Base-by-base conservation (phyloP, 1,140 invertebrate genomes). In the Solen grandis region DNA sequence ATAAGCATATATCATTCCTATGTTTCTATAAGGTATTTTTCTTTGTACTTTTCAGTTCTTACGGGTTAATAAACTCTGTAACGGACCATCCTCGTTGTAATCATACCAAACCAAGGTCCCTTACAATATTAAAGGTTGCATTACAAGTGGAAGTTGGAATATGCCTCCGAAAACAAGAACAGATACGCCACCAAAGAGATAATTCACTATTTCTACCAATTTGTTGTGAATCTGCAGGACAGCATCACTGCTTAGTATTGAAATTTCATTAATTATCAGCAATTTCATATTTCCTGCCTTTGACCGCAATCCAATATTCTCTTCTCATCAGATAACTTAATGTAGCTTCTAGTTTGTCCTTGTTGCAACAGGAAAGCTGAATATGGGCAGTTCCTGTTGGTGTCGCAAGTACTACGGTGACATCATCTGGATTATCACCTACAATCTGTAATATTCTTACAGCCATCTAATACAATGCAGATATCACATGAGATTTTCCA, bases 401-500 rank as follows among this genome's bases (percentile, higher is more conserved):
- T 29, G 76, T 73, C 29, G 73, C 38, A 31, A 85, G 55, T 1
- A 80, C 33, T 65, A 81, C 65, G 54, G 41, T 60, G 19, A 74
- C 31, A 33, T 77, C 63, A 70, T 80, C 81, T 16, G 77, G 84
- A 59, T 68, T 76, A n/a, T 83, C 46, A 41, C 60, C 70, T 52
- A 63, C 59, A 22, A 50, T 36, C n/a, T 69, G 57, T 57, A 83
- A 57, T 25, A 35, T 75, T 72, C 76, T 69, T 5, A 55, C 22
- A 35, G 75, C 76, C 59, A 79, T 77, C 41, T 83, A 68, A 41
- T 79, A 79, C 38, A 85, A 60, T 16, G 63, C 76, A 5, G 74
- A 60, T 33, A 85, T 85, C 19, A 85, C 59, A 50, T 85, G 84
- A 31, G 81, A 75, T 76, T 85, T 83, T 16, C 79, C 83, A 46